phyloP scores from a whole-genome alignment of 2,888 invertebrate species.

The Sipha maydis region DNA sequence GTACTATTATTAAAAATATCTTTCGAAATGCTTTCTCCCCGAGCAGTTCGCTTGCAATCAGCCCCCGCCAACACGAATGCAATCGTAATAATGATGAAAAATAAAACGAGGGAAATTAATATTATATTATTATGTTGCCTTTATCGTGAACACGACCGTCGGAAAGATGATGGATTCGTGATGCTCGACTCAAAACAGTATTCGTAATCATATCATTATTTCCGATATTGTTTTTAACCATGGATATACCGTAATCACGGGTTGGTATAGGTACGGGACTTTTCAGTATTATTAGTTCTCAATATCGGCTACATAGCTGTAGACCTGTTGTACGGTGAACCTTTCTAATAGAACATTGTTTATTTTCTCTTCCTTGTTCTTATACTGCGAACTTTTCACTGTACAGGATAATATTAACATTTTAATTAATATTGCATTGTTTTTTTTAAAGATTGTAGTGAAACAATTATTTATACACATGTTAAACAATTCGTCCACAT shows the following conservation, averaged over 20 bases:
- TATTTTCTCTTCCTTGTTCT: slow-evolving; percentile 32
- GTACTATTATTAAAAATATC: slow-evolving; percentile 41
- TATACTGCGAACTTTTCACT: slow-evolving; percentile 2
- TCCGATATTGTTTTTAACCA: slow-evolving; percentile 3
- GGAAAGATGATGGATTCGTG: slow-evolving; percentile 41
- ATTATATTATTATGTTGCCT: background rate
- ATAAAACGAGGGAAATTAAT: slow-evolving; percentile 4
- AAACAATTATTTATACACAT: background rate
- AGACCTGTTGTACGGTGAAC: background rate
- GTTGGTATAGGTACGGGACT: slow-evolving; percentile 31
- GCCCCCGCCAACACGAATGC: background rate
- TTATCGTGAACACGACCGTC: slow-evolving; percentile 31
- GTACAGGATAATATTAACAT: background rate
- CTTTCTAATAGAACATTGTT: slow-evolving; percentile 40
- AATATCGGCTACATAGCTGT: slow-evolving; percentile 6
- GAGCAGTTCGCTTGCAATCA: background rate
- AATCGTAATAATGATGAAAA: slow-evolving; percentile 33
- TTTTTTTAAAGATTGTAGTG: background rate
- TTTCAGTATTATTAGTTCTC: slow-evolving; percentile 10
- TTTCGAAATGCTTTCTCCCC: slow-evolving; percentile 52
- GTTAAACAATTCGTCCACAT: background rate
- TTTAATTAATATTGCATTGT: background rate
- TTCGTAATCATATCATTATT: slow-evolving; percentile 25
- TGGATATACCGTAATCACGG: slow-evolving; percentile 27
- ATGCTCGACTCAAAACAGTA: slow-evolving; percentile 46